Evolutionary conservation across 64 coral and sea anemone species (phyloP).

Genomic region (Montipora sp.): DNA sequence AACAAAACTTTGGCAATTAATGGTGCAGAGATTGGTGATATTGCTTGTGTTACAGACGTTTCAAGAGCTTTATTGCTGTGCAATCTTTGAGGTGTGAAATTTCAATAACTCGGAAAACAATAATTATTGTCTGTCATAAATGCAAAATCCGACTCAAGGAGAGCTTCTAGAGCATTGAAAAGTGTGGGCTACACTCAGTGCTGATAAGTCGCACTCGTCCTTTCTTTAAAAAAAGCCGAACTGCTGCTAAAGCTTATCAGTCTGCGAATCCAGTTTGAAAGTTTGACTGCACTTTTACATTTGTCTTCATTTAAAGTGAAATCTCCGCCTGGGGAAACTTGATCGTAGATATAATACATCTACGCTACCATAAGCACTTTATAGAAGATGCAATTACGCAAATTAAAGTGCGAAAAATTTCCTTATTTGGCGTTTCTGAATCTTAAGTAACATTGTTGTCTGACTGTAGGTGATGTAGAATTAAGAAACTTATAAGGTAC

Average conservation of each 20-base stretch:
- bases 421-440: not conserved
- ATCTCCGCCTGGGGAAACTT: not conserved
- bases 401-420: not conserved
- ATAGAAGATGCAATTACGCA: conserved; percentile 1
- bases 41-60: not conserved
- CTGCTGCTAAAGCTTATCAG: not conserved
- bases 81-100: not conserved
- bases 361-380: not conserved
- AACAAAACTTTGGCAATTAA: conserved; percentile 29
- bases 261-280: not conserved
- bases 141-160: not conserved
- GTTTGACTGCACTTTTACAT: not conserved
- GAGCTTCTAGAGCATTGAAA: not conserved
- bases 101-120: conserved; percentile 12
- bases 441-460: not conserved
- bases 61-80: not conserved
- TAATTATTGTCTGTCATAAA: not conserved
- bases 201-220: too few relatives aligned
- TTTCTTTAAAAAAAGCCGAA: not conserved
- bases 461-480: not conserved
- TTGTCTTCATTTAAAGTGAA: not conserved
- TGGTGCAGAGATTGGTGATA: not conserved
- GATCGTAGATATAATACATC: not conserved
- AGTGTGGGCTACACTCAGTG: too few relatives aligned
- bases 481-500: not conserved